Percentiles rank a stretch among this genome's conserved stretches.
These are phyloP conservation scores for Passer montanus DNA, from an alignment of 2,113 vertebrate genomes.

Conservation along the genomic window DNA sequence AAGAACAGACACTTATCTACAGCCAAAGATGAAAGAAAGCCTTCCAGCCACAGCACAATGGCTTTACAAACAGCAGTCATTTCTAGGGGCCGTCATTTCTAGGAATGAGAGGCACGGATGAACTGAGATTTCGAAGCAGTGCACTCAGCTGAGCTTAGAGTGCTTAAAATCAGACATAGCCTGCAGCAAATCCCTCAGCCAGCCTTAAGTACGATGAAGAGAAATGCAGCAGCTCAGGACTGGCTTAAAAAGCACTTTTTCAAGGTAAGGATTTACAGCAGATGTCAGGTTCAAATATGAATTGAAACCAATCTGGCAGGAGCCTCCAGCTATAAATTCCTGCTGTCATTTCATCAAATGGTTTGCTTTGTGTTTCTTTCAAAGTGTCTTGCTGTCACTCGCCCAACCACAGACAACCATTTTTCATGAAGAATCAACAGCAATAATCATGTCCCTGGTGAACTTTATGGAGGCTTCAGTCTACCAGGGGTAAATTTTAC, in stretches of 20 bases:
- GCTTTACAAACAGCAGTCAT: background rate
- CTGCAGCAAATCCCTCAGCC: conserved; percentile 34
- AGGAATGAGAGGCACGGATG: fast-evolving
- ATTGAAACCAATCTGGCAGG: conserved; percentile 23
- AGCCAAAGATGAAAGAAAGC: background rate
- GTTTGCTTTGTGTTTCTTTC: conserved; percentile 14
- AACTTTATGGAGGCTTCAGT: background rate
- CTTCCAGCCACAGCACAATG: background rate
- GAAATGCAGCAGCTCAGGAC: background rate
- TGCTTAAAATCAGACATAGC: background rate
- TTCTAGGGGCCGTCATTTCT: background rate
- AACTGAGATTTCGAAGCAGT: background rate
- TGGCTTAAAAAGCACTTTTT: background rate
- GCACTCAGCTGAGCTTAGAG: background rate
- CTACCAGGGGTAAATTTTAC: background rate
- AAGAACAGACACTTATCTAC: background rate
- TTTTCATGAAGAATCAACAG: background rate
- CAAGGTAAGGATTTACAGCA: conserved; percentile 22
- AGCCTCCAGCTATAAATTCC: conserved; percentile 43
- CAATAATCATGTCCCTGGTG: background rate
- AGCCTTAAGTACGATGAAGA: background rate
- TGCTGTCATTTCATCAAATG: background rate
- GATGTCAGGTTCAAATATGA: conserved; percentile 32
- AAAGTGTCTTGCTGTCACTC: background rate
- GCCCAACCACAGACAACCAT: background rate